phyloP scores from a whole-genome alignment of 2,113 vertebrate species.

The Chloebia gouldiae region DNA sequence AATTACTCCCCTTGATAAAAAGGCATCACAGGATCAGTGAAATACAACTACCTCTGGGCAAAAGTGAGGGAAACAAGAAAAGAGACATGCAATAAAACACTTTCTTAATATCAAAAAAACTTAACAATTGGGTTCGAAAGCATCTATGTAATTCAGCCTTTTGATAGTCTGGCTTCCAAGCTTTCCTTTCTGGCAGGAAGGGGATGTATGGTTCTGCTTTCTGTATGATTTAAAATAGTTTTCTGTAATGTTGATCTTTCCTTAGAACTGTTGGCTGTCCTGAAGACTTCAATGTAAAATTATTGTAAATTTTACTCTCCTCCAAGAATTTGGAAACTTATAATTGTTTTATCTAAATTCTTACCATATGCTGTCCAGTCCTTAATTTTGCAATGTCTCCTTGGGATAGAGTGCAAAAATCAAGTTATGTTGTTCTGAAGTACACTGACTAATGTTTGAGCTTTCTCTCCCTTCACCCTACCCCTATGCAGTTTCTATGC shows the following conservation, averaged over 20 bases:
- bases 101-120: background rate
- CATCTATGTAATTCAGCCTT: background rate
- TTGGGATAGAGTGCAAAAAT: background rate
- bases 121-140: background rate
- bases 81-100: background rate
- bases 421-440: background rate
- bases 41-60: background rate
- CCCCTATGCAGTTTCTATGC: background rate
- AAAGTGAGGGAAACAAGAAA: background rate
- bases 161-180: background rate
- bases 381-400: background rate
- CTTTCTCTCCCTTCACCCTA: background rate
- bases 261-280: background rate
- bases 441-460: background rate
- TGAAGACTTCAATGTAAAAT: background rate
- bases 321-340: background rate
- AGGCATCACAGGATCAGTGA: background rate
- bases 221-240: background rate
- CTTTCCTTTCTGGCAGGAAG: background rate
- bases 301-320: background rate
- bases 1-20: background rate
- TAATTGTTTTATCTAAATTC: conserved; percentile 23
- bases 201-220: background rate
- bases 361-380: background rate
- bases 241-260: background rate